Evolutionary conservation across 2,113 vertebrate genomes (phyloP), one percentile per base, ranked within the genome.

Genomic region (Varanus komodoensis): DNA sequence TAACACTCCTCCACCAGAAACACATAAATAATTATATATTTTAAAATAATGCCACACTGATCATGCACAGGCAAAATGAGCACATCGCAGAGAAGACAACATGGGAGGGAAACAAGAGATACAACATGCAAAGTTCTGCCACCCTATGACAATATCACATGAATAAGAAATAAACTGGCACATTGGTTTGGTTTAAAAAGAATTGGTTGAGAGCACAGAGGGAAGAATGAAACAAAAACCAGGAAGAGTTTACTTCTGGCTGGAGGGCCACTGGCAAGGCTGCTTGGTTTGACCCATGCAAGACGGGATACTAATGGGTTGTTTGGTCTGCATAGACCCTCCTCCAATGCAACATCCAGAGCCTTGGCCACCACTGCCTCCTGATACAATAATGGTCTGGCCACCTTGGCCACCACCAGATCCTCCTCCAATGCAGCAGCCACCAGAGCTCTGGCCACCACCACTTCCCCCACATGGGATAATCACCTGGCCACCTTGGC

Each of bases 271-370:
- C 48, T 78, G 74, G 54, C 7, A 67, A 32, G 54, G 14, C 44
- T 87, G 86, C 38, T 87, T 87, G 14, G 86, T 87, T 67, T 87
- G 86, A 9, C 74, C 8, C 12, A 78, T 29, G 38, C 52, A 64
- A 32, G 74, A 27, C 48, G 86, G 86, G 27, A 87, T 34, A 8
- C 34, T 44, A 77, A 78, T 3, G 38, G 86, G 15, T 79, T 87
- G 86, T 5, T 87, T 87, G 9, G 34, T 29, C 54, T 87, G 86
- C 86, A 87, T 87, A 32, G 84, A 79, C 0, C 38, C 77, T 52
- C 77, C 77, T 79, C 77, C 77, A 12, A 14, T 84, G 19, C 2
- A 34, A 8, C 81, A 9, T 6, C 81, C 81, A 64, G 81, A 82
- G 21, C 81, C 64, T 61, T 84, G 82, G 5, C 82, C 82, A 3